These are phyloP conservation scores for Brachirus orientalis DNA, from an alignment of 2,113 vertebrate genomes.

Conservation along the genomic window DNA sequence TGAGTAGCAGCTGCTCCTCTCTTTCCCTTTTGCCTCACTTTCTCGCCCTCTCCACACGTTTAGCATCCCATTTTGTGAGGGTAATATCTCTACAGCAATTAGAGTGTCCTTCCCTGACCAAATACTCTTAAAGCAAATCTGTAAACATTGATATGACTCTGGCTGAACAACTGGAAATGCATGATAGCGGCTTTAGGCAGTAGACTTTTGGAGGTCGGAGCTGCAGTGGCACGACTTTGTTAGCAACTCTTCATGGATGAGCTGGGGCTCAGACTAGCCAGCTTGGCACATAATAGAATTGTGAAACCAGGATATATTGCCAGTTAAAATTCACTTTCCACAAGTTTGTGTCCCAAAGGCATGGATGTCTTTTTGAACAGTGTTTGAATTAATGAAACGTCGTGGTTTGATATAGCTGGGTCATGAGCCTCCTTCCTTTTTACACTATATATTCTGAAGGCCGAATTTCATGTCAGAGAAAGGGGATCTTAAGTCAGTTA, in stretches of 20 bases:
- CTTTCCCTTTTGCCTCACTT: constrained; percentile 68
- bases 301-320: constrained; percentile 66
- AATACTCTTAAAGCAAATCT: constrained; percentile 83
- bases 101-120: constrained; percentile 77
- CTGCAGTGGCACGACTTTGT: constrained; percentile 79
- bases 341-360: constrained; percentile 70
- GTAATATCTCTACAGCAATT: constrained; percentile 86
- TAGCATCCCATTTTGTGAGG: constrained; percentile 79
- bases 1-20: constrained; percentile 90
- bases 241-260: constrained; percentile 74
- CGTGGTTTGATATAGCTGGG: constrained; percentile 34
- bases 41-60: constrained; percentile 74
- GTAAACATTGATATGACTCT: constrained; percentile 86
- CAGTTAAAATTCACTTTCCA: constrained; percentile 70
- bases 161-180: constrained; percentile 85
- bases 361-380: constrained; percentile 44
- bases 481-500: constrained; percentile 49
- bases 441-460: constrained; percentile 39
- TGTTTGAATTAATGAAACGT: constrained; percentile 70
- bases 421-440: constrained; percentile 40
- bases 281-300: constrained; percentile 73
- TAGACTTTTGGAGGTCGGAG: constrained; percentile 69
- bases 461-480: constrained; percentile 58
- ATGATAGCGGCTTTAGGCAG: constrained; percentile 87
- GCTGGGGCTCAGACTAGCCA: constrained; percentile 70